Base-by-base conservation (phyloP, 1,140 invertebrate species). In the Liolophura sinensis region DNA sequence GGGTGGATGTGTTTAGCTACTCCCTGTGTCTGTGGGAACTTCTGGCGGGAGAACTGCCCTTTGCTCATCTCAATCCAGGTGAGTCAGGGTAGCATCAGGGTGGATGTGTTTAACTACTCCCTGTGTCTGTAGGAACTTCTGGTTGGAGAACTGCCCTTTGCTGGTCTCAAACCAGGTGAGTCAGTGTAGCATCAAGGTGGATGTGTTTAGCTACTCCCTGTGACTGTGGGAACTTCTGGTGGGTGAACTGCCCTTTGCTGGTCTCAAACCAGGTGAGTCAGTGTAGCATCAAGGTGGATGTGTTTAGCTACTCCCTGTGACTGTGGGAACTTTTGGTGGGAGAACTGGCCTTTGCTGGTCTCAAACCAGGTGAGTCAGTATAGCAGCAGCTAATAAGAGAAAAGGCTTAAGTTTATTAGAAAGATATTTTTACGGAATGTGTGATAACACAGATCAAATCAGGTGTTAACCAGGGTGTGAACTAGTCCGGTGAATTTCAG, bases 111-210 rank as follows among this genome's bases (percentile, higher is more conserved):
- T n/a, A n/a, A n/a, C n/a, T n/a, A n/a, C n/a, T n/a, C n/a, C n/a
- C n/a, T n/a, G n/a, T n/a, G n/a, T n/a, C n/a, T n/a, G n/a, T n/a
- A n/a, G n/a, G n/a, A n/a, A n/a, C n/a, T n/a, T n/a, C n/a, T n/a
- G n/a, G n/a, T n/a, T n/a, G n/a, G n/a, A n/a, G n/a, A n/a, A n/a
- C n/a, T n/a, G n/a, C n/a, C n/a, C n/a, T n/a, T n/a, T n/a, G n/a
- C n/a, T n/a, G 72, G 85, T 87, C 22, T 87, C 87, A 67, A 86
- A 86, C 11, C 86, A 87, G 71, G 85, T 84, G 61, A 85, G 85
- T 20, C 81, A 82, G 65, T 87, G 87, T 71, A 86, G 85, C 65
- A 78, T 85, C 25, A 86, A 86, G 70, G 86, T 85, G 4, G 86
- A 87, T 72, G 79, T 87, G 31, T 87, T 87, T 73, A 86, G 84